Evolutionary conservation across 2,113 vertebrate genomes (phyloP), one percentile per base, ranked within the genome.

Genomic region (Xiphophorus hellerii): DNA sequence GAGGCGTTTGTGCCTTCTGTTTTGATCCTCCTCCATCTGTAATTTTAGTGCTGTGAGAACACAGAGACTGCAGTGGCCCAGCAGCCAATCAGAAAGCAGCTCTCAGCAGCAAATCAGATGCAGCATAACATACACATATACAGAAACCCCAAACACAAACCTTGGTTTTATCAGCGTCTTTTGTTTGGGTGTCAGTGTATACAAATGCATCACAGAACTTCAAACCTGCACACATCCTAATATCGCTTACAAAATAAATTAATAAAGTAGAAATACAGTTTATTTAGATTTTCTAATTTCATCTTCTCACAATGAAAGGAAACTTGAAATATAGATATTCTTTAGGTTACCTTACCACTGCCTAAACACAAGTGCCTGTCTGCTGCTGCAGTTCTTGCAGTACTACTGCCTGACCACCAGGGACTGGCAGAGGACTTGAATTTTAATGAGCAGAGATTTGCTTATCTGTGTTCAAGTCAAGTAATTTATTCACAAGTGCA

Each of bases 1-100:
- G 68, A 78, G 39, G 73, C 76, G 64, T 81, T 77, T 27, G 22
- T 22, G 0, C 25, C 1, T 9, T 33, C 69, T 71, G 77, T 88
- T 74, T 85, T 81, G 67, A 80, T 84, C 77, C 80, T 82, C 77
- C 81, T 84, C 73, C 71, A 48, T 87, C 82, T 79, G 65, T 62
- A 74, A 69, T 72, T 80, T 48, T 28, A 88, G 84, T 72, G 83
- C 80, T 85, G 79, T 48, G 85, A 85, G 78, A 81, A 78, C 68
- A 83, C 73, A 54, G 82, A 87, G 81, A 93, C 92, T 93, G 92
- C 92, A 86, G 92, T 89, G 86, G 80, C 77, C 44, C 11, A 60
- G 79, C 74, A 39, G 79, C 92, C 92, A 92, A 93, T 93, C 89
- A 89, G 87, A 87, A 66, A 0, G 71, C 84, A 0, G 89, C 69